These are phyloP conservation scores for Philonicus albiceps DNA, from an alignment of 2,888 invertebrate genomes.

Conservation along the genomic window DNA sequence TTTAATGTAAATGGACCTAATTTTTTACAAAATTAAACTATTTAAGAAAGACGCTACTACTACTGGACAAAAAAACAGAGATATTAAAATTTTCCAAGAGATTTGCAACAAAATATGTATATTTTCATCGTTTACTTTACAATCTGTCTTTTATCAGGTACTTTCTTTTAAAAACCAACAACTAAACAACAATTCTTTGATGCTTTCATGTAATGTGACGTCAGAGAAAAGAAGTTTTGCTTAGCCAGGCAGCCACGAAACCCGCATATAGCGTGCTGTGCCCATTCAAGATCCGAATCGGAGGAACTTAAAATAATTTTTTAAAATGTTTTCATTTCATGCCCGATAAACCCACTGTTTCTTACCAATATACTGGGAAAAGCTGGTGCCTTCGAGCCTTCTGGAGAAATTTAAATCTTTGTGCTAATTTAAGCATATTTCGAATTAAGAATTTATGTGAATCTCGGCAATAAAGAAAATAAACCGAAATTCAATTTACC, in stretches of 20 bases:
- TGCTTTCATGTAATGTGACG: not conserved
- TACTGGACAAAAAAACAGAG: not conserved
- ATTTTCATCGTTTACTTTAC: conserved; percentile 47
- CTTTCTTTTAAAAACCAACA: conserved; percentile 50
- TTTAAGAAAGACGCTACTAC: too few relatives aligned
- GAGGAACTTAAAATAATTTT: not conserved
- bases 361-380: not conserved
- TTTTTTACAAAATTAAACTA: not conserved
- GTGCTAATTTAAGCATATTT: not conserved
- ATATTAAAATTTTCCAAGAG: not conserved
- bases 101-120: conserved; percentile 39
- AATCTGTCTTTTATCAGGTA: conserved; percentile 53
- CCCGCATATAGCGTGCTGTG: not conserved
- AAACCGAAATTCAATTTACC: not conserved
- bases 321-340: not conserved
- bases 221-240: not conserved
- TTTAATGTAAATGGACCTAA: too few relatives aligned
- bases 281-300: not conserved
- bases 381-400: not conserved
- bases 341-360: not conserved
- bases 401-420: not conserved
- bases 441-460: not conserved
- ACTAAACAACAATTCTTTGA: conserved; percentile 45
- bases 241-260: conserved; percentile 1
- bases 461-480: not conserved